A percentile compares a stretch with the other conserved stretches of the same genome.
Conservation (phyloP, 2,797 vertebrate species). For the Peromyscus aztecus region DNA sequence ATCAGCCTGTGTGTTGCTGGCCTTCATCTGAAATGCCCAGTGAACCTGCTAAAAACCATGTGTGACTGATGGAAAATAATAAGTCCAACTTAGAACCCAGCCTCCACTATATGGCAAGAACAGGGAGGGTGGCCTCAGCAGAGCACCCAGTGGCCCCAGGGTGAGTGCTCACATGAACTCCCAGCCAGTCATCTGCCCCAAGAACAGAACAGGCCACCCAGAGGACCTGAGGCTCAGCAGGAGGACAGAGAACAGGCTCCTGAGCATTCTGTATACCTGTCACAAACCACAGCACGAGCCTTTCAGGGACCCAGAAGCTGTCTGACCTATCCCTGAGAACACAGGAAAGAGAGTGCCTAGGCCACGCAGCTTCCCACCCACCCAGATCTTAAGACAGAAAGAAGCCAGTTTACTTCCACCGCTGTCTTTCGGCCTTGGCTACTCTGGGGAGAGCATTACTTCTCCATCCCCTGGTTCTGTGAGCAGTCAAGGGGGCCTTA, state of each 20-base stretch:
- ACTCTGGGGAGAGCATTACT: neutral
- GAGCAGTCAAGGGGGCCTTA: too few species aligned
- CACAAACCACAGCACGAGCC: neutral
- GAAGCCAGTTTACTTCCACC: neutral
- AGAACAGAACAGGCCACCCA: neutral
- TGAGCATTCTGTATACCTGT: too few species aligned
- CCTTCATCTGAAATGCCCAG: neutral
- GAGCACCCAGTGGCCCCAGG: neutral
- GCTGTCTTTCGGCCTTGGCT: neutral
- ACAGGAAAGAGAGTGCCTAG: too few species aligned
- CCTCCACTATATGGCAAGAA: neutral
- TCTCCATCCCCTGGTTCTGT: neutral
- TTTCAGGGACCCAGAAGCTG: neutral
- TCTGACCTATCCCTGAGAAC: neutral
- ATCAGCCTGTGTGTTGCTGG: too few species aligned
- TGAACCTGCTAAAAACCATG: too few species aligned
- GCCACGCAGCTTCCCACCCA: neutral
- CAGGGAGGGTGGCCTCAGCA: neutral
- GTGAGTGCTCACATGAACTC: neutral
- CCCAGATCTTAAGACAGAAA: neutral
- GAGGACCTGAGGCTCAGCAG: neutral
- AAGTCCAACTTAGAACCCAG: neutral
- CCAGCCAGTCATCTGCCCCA: too few species aligned
- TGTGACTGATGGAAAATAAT: neutral
- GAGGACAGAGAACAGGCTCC: neutral